A percentile compares a stretch with the other conserved stretches of the same genome.
Conservation (phyloP, 2,888 invertebrate species). For the Amiota minor region DNA sequence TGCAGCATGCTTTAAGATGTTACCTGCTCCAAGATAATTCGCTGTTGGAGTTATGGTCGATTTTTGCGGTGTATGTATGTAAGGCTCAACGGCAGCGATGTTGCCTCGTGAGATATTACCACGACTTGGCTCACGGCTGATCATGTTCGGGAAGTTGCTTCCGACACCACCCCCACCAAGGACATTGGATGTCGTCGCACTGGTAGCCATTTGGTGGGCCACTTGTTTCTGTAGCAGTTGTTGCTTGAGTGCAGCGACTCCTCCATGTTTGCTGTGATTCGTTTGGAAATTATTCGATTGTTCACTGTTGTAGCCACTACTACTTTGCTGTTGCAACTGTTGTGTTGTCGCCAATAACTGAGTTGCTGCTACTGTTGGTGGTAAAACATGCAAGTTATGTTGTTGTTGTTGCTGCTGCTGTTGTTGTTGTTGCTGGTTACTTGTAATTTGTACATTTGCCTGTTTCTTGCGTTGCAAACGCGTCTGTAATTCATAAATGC, state of each 20-base stretch:
- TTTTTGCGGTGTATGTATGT: conserved; percentile 85
- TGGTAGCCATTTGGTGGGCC: conserved; percentile 53
- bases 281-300: conserved; percentile 36
- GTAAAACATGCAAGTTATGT: conserved; percentile 46
- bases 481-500: conserved; percentile 94
- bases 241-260: conserved; percentile 67
- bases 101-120: conserved; percentile 78
- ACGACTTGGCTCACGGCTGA: conserved; percentile 56
- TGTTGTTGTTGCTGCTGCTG: conserved; percentile 64
- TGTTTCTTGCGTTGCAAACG: conserved; percentile 90
- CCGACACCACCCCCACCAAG: neutral
- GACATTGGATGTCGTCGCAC: conserved; percentile 43
- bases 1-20: conserved; percentile 68
- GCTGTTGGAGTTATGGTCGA: conserved; percentile 74
- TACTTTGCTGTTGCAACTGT: conserved; percentile 49
- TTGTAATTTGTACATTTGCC: conserved; percentile 80
- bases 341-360: conserved; percentile 44
- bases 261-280: conserved; percentile 55
- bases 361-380: conserved; percentile 49
- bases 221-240: conserved; percentile 67
- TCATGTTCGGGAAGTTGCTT: conserved; percentile 59
- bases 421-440: conserved; percentile 70
- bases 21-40: conserved; percentile 71
- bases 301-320: conserved; percentile 63
- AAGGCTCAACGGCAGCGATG: conserved; percentile 90